Percentiles rank a stretch among this genome's conserved stretches.
phyloP scores from a whole-genome alignment of 2,888 invertebrate species.

The Magallana nippona region DNA sequence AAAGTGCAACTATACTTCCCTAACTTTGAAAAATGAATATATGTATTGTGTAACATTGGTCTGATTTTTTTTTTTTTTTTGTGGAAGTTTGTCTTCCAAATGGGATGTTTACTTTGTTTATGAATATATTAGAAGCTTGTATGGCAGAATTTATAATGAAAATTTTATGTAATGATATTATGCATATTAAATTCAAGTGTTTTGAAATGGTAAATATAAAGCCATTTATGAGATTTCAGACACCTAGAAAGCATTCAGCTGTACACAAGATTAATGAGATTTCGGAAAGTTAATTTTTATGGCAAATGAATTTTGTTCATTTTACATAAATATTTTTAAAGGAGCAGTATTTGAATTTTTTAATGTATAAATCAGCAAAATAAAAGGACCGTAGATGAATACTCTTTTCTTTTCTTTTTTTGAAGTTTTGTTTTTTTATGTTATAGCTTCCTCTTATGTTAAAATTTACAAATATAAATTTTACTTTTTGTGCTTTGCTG shows the following conservation, averaged over 20 bases:
- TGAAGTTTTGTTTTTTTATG: no score
- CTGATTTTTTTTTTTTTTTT: background rate
- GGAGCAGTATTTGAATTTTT: background rate
- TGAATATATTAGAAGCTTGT: background rate
- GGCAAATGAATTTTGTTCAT: conserved; percentile 17
- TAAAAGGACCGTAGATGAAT: background rate
- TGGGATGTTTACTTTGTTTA: background rate
- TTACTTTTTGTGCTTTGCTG: no score
- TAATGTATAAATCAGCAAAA: background rate
- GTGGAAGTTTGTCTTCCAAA: background rate
- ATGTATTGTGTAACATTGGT: background rate
- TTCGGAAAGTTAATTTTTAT: background rate
- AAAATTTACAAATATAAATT: no score
- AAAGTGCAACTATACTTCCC: background rate
- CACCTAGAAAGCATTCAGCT: conserved; percentile 4
- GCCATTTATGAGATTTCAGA: conserved; percentile 25
- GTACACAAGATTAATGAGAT: conserved; percentile 17
- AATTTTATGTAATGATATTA: conserved; percentile 21
- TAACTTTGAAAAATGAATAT: background rate
- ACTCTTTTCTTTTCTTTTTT: no score
- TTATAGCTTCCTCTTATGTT: no score
- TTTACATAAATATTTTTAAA: background rate
- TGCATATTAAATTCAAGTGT: conserved; percentile 16
- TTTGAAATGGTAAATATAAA: conserved; percentile 29
- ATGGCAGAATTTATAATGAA: conserved; percentile 6